Conservation (phyloP, 2,888 invertebrate species). For the Lampropteryx suffumata region DNA sequence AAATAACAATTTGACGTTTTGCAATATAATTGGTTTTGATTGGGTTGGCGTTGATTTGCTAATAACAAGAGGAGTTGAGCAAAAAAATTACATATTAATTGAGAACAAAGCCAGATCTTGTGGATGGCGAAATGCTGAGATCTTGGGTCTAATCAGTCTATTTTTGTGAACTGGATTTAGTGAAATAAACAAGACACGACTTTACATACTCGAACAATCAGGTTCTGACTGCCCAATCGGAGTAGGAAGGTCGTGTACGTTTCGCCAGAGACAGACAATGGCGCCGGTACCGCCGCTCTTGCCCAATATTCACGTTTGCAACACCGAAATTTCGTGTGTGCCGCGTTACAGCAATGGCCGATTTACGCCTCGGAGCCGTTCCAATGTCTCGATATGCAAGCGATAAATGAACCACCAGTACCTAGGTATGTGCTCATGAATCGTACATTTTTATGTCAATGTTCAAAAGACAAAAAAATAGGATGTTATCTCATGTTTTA, state of each 20-base stretch:
- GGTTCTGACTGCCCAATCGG: conserved; percentile 74
- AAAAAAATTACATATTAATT: no score
- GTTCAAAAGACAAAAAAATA: conserved; percentile 1
- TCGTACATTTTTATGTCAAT: neutral
- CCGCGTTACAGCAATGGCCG: conserved; percentile 66
- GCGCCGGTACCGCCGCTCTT: conserved; percentile 64
- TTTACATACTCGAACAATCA: conserved; percentile 59
- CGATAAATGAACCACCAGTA: conserved; percentile 10
- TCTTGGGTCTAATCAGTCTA: conserved; percentile 23
- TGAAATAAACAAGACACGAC: conserved; percentile 38
- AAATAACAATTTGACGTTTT: no score
- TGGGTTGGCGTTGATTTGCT: no score
- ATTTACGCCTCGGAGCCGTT: conserved; percentile 45
- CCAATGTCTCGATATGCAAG: conserved; percentile 23
- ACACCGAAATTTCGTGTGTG: conserved; percentile 80
- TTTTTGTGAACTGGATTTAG: conserved; percentile 36
- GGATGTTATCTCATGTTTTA: neutral
- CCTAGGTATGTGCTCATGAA: conserved; percentile 14
- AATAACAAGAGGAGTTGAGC: no score
- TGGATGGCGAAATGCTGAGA: conserved; percentile 15
- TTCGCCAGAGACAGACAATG: conserved; percentile 79
- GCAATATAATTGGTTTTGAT: no score
- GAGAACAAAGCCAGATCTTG: no score
- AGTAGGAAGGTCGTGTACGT: conserved; percentile 74
- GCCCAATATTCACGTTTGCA: conserved; percentile 73